These are phyloP conservation scores for Choloepus didactylus DNA, from an alignment of 2,797 vertebrate genomes.

Conservation along the genomic window DNA sequence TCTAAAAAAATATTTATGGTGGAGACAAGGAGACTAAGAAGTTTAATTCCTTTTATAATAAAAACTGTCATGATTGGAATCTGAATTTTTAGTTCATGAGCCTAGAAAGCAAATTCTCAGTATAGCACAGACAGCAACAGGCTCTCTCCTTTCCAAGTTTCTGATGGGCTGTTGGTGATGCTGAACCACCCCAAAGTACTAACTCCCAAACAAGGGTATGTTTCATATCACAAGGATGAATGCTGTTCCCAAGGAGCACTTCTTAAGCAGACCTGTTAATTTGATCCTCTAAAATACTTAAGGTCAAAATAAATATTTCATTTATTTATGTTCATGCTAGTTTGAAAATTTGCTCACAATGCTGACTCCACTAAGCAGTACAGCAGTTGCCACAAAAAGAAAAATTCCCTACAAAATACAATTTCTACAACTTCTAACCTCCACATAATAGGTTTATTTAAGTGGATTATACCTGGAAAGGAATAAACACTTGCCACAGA, in stretches of 20 bases:
- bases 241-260: neutral
- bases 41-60: conserved; percentile 48
- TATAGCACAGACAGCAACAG: neutral
- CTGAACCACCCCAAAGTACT: neutral
- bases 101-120: conserved; percentile 53
- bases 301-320: conserved; percentile 16
- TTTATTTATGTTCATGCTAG: neutral
- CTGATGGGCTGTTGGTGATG: neutral
- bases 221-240: neutral
- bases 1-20: conserved; percentile 25
- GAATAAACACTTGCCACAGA: conserved; percentile 3
- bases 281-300: neutral
- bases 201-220: neutral
- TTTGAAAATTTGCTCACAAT: neutral
- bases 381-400: neutral
- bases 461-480: conserved; percentile 31
- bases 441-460: neutral
- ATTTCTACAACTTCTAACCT: conserved; percentile 16
- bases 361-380: neutral
- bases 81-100: neutral
- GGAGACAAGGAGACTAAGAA: neutral
- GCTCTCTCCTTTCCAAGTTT: neutral
- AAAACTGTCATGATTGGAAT: neutral
- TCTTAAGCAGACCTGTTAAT: neutral
- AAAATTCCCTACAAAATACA: neutral